These are phyloP conservation scores for Hedychridium roseum DNA, from an alignment of 2,888 invertebrate species.

Conservation along the genomic window DNA sequence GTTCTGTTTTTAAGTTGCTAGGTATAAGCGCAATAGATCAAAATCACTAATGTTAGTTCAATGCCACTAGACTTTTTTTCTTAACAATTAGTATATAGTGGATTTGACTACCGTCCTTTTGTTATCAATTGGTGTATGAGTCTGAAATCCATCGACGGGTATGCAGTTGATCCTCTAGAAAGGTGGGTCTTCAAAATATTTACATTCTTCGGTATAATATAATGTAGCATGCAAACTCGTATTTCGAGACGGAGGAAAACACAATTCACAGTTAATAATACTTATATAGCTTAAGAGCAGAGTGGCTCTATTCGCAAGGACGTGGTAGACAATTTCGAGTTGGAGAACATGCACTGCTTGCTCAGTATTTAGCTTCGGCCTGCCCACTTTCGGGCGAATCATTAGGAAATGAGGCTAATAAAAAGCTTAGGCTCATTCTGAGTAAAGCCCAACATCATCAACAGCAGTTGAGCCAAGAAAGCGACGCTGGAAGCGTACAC, in stretches of 20 bases:
- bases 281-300: slow-evolving; percentile 80
- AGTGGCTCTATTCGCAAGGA: slow-evolving; percentile 96
- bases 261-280: slow-evolving; percentile 22
- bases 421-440: slow-evolving; percentile 83
- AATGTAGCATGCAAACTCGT: slow-evolving; percentile 5
- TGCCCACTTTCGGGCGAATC: slow-evolving; percentile 87
- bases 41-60: slow-evolving; percentile 21
- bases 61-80: slow-evolving; percentile 48
- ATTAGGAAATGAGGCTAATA: slow-evolving; percentile 84
- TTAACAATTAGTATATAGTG: slow-evolving; percentile 69
- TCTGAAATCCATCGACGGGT: slow-evolving; percentile 87
- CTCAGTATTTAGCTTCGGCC: slow-evolving; percentile 82
- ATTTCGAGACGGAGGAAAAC: slow-evolving; percentile 14
- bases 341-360: slow-evolving; percentile 83
- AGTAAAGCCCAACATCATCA: slow-evolving; percentile 93
- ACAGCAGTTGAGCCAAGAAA: slow-evolving; percentile 80
- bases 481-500: slow-evolving; percentile 50
- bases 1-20: neutral
- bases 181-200: slow-evolving; percentile 68
- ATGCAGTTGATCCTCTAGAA: slow-evolving; percentile 88
- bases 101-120: slow-evolving; percentile 91
- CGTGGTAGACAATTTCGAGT: slow-evolving; percentile 86
- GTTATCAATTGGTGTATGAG: slow-evolving; percentile 93
- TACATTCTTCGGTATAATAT: slow-evolving; percentile 12
- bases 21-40: neutral